These are phyloP conservation scores for Mactromeris polynyma DNA, from an alignment of 2,888 invertebrate species.

Conservation along the genomic window DNA sequence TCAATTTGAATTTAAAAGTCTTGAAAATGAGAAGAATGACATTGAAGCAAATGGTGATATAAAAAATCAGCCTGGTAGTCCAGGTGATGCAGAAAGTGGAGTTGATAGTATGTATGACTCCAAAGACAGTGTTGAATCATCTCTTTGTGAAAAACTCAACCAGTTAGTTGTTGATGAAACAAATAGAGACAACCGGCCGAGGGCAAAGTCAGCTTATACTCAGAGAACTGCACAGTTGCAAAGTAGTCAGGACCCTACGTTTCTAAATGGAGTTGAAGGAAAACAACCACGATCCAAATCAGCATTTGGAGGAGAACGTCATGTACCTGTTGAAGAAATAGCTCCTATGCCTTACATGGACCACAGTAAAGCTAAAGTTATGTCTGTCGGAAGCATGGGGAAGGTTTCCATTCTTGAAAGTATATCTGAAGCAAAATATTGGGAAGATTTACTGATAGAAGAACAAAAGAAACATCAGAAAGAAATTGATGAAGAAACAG, in stretches of 20 bases:
- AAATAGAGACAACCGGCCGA: constrained; percentile 25
- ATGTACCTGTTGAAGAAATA: constrained; percentile 51
- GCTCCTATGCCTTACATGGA: constrained; percentile 77
- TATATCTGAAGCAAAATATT: constrained; percentile 77
- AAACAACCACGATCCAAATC: constrained; percentile 50
- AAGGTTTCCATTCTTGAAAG: constrained; percentile 78
- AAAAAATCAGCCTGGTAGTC: not conserved
- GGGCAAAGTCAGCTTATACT: constrained; percentile 57
- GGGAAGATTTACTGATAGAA: constrained; percentile 73
- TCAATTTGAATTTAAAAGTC: constrained; percentile 23
- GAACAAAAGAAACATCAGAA: constrained; percentile 21
- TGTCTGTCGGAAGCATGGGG: constrained; percentile 80
- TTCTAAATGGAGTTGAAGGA: constrained; percentile 30
- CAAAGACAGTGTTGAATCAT: constrained; percentile 54
- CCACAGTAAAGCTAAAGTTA: constrained; percentile 76
- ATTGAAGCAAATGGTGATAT: not conserved
- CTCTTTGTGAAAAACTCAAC: constrained; percentile 57
- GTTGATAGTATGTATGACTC: constrained; percentile 35
- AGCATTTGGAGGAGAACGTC: constrained; percentile 26
- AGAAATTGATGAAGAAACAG: not conserved
- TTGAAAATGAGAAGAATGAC: not conserved
- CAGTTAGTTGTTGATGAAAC: constrained; percentile 24
- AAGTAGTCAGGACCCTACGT: constrained; percentile 23
- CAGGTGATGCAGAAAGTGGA: constrained; percentile 5
- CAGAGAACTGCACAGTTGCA: constrained; percentile 38